Percentiles rank a stretch among this genome's conserved stretches.
These are phyloP conservation scores for Pelodiscus sinensis DNA, from an alignment of 2,113 vertebrate genomes.

Conservation along the genomic window DNA sequence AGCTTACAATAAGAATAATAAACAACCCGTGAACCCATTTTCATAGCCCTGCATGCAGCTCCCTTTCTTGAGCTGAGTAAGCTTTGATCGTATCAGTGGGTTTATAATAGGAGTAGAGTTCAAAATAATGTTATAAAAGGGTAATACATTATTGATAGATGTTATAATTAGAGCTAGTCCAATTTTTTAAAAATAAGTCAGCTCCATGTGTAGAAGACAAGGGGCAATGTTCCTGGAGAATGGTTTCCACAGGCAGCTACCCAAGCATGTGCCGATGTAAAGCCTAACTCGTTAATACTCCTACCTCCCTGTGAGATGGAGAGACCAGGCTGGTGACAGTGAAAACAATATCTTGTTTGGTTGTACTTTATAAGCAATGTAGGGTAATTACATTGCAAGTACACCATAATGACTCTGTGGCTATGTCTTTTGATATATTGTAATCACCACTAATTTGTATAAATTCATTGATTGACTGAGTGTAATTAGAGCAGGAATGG, in stretches of 20 bases:
- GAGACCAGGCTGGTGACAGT: neutral
- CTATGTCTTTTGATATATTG: neutral
- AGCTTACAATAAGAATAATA: fast-evolving
- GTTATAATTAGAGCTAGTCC: neutral
- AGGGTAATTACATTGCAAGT: neutral
- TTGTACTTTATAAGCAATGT: neutral
- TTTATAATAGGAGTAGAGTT: neutral
- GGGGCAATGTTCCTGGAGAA: neutral
- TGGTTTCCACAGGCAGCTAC: neutral
- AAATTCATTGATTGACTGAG: neutral
- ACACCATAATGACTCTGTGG: neutral
- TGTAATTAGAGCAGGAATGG: neutral
- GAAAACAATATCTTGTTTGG: neutral
- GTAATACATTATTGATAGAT: neutral
- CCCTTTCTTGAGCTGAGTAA: fast-evolving
- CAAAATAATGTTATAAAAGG: neutral
- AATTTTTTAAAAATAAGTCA: neutral
- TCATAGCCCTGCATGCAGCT: fast-evolving
- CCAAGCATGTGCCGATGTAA: neutral
- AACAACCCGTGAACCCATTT: neutral
- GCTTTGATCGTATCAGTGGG: neutral
- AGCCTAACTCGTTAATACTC: neutral
- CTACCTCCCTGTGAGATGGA: neutral
- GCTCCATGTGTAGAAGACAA: neutral
- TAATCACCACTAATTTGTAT: neutral